Evolutionary conservation across 2,888 invertebrate species (phyloP), one percentile per base, ranked within the genome.

Genomic region (Aethes cnicana): DNA sequence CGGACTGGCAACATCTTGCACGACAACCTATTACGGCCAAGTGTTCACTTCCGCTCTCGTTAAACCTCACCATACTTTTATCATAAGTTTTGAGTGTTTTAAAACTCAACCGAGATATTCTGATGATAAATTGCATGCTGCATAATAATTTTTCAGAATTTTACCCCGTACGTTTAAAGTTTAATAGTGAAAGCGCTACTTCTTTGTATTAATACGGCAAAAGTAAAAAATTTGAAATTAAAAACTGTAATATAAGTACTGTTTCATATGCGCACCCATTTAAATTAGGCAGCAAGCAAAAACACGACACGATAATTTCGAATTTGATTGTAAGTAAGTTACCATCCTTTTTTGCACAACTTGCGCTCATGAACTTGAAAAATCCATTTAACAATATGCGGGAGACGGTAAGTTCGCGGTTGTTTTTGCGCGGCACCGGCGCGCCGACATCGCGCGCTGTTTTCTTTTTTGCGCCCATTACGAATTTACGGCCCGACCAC

Each of bases 391-490:
- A 69, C 62, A 61, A 57, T n/a, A 66, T 61, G 69, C 71, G 71
- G 69, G 65, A 58, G 62, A 63, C 61, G 66, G 69, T 77, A 82
- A 81, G 78, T 84, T 83, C 74, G 57, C 71, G 72, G 74, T 77
- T 84, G 84, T 87, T 87, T 86, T 87, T 85, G 80, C 69, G 66
- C 63, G 67, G 62, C 62, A 65, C 67, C 66, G 63, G 63, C 64
- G 65, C 68, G 68, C 69, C 69, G 74, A 66, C 74, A 65, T 66
- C 70, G 68, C 66, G 72, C 72, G 69, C 75, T 72, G 77, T 81
- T 87, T 84, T 83, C 81, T 85, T 87, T 87, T 88, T 88, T 88
- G 84, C 78, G 67, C 72, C 85, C 87, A 87, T 87, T 88, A 87
- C 86, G 81, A 87, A 87, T 89, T 86, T 89, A 88, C 85, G 84